A percentile compares a stretch with the other conserved stretches of the same genome.
Evolutionary conservation across 2,888 invertebrate species (phyloP).

Genomic region (Phyto melanocephala): DNA sequence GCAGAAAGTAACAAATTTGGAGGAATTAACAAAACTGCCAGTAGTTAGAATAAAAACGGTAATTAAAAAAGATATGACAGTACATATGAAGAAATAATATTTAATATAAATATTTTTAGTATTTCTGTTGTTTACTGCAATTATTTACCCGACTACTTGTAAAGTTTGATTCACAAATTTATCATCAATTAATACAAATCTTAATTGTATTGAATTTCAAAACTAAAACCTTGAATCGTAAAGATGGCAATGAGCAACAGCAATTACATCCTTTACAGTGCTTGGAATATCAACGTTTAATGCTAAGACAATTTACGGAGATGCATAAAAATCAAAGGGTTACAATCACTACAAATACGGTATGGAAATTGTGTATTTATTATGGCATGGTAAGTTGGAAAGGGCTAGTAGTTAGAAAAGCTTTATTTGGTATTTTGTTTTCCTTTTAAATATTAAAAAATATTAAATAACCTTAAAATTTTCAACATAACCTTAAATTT

Average conservation of each 20-base stretch:
- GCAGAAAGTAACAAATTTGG: slow-evolving; percentile 12
- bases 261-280: slow-evolving; percentile 50
- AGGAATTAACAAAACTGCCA: slow-evolving; percentile 26
- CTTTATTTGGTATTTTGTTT: not conserved
- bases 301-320: slow-evolving; percentile 54
- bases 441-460: no score
- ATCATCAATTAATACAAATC: slow-evolving; percentile 42
- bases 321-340: slow-evolving; percentile 53
- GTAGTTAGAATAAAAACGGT: slow-evolving; percentile 61
- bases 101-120: slow-evolving; percentile 31
- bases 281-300: slow-evolving; percentile 56
- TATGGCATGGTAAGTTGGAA: slow-evolving; percentile 58
- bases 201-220: slow-evolving; percentile 27
- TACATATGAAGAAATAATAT: not conserved
- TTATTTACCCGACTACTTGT: slow-evolving; percentile 33
- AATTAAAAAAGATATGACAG: not conserved
- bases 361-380: slow-evolving; percentile 65
- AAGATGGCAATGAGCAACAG: slow-evolving; percentile 20
- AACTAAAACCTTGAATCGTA: not conserved
- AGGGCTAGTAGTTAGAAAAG: no score
- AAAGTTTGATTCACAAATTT: slow-evolving; percentile 9
- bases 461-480: no score
- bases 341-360: slow-evolving; percentile 43
- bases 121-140: slow-evolving; percentile 48
- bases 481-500: no score